These are phyloP conservation scores for Phoeniculus purpureus DNA, from an alignment of 2,797 vertebrate species.

Conservation along the genomic window DNA sequence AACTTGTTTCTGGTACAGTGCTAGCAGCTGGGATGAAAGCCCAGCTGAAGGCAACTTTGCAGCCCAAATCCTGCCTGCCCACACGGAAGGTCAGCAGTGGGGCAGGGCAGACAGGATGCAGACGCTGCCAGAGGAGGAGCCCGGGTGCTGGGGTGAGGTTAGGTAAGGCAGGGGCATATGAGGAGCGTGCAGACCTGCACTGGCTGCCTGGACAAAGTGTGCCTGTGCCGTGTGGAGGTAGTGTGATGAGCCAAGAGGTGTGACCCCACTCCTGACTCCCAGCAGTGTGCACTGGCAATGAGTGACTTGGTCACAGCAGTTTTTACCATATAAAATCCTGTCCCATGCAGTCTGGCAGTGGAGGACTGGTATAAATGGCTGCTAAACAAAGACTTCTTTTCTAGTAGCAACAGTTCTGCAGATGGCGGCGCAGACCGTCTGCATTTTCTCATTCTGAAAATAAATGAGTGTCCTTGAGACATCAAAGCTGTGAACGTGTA, in stretches of 20 bases:
- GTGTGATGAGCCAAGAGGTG: background rate
- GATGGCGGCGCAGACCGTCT: background rate
- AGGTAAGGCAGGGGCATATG: background rate
- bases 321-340: background rate
- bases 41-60: background rate
- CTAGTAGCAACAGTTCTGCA: background rate
- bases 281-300: fast-evolving
- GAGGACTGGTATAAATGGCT: background rate
- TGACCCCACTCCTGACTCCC: fast-evolving
- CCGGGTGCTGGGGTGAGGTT: background rate
- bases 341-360: background rate
- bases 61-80: background rate
- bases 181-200: fast-evolving
- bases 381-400: background rate
- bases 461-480: background rate
- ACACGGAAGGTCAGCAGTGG: fast-evolving
- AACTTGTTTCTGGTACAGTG: background rate
- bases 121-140: background rate
- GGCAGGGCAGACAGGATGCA: background rate
- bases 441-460: background rate
- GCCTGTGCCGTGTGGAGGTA: fast-evolving
- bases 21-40: background rate
- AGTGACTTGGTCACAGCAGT: background rate
- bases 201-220: background rate
- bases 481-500: background rate